Evolutionary conservation across 2,113 vertebrate genomes (phyloP), one percentile per base, ranked within the genome.

Genomic region (Ameiurus melas): DNA sequence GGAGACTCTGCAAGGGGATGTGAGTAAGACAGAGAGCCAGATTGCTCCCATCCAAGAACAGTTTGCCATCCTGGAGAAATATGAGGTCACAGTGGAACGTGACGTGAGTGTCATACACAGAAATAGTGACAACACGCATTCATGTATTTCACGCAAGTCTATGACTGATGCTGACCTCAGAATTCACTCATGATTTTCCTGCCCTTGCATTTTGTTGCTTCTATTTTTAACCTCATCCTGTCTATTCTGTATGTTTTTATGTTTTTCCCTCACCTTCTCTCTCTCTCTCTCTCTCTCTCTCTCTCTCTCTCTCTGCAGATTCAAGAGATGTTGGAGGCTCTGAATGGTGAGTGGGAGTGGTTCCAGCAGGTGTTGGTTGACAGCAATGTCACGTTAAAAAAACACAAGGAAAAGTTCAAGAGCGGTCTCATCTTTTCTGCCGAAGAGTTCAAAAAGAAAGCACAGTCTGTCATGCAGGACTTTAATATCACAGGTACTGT

Each of bases 1-100:
- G 89, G 95, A 96, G 17, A 94, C 93, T 4, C 94, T 98, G n/a
- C 96, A 96, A 87, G 91, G 89, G 0, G 94, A 96, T 78, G 84
- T 96, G 87, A 75, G 92, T 27, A 95, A 92, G 85, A 92, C 93
- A 0, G 96, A 97, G 91, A 89, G 91, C 87, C 95, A 96, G 92
- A 97, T 98, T 89, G 92, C 93, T 5, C 93, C 96, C 68, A 96
- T 98, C 85, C 96, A 98, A 0, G 96, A 98, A 60, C 97, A 97
- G 91, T 98, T 98, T 89, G 89, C 95, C 89, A 96, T 98, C 78
- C 94, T 98, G 19, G 94, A 96, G 82, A 98, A 98, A 92, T 97
- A 98, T 0, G 96, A 97, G 77, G 96, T 97, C 90, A 83, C 92
- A 0, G 94, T 97, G 60, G 93, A 95, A 4, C 93, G 94, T 0